Conservation (phyloP, 2,113 vertebrate genomes). For the Heterotilapia buettikoferi region DNA sequence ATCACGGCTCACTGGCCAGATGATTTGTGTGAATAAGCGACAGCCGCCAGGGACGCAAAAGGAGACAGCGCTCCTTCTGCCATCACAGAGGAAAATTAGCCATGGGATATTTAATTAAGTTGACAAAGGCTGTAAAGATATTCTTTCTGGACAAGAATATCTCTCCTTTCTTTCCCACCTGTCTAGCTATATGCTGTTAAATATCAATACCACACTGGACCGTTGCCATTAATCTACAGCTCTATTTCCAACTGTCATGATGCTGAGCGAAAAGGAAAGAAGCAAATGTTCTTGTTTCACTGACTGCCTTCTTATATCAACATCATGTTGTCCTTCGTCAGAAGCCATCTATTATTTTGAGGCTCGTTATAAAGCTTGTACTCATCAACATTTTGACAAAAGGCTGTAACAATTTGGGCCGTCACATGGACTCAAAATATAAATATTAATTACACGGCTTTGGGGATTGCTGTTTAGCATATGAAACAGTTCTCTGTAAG, state of each 20-base stretch:
- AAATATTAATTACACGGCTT: not conserved
- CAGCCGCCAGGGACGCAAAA: not conserved
- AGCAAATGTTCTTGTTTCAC: not conserved
- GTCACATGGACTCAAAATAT: not conserved
- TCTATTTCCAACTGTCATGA: not conserved
- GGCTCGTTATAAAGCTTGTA: not conserved
- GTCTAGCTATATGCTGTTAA: not conserved
- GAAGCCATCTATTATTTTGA: not conserved
- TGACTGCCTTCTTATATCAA: not conserved
- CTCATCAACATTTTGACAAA: not conserved
- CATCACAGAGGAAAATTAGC: not conserved
- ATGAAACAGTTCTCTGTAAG: slow-evolving; percentile 7
- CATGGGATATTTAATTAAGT: slow-evolving; percentile 8
- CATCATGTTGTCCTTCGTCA: not conserved
- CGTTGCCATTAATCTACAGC: not conserved
- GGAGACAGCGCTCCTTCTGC: slow-evolving; percentile 7
- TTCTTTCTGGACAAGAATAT: not conserved
- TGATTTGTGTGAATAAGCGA: not conserved
- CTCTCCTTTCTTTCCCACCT: not conserved
- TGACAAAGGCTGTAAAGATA: not conserved
- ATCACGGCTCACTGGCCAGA: not conserved
- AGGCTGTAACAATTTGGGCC: not conserved
- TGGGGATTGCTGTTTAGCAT: slow-evolving; percentile 18
- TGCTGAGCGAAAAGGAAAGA: not conserved
- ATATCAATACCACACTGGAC: not conserved